Evolutionary conservation across 2,797 vertebrate genomes (phyloP), one percentile per base, ranked within the genome.

Genomic region (Lepus oiostolus): DNA sequence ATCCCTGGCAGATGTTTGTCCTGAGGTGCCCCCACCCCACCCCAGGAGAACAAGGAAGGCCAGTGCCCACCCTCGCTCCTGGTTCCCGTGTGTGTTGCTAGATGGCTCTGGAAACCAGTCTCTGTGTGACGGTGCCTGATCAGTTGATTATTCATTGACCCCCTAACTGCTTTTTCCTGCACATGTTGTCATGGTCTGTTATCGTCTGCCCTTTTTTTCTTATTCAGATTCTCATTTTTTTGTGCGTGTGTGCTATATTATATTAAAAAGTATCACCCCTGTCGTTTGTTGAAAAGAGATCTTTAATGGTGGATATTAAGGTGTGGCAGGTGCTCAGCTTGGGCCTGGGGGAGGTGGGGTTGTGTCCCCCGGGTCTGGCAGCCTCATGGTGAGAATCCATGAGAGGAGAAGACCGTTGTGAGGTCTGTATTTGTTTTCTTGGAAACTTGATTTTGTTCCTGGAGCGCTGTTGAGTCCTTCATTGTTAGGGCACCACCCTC

Each of bases 221-320:
- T 68, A 70, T 21, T 74, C 35, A 50, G 47, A n/a, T 74, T 19
- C 52, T 68, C 14, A 7, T 38, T 90, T 88, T 70, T 71, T 83
- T 42, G 10, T 47, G 42, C 7, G 16, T 75, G 16, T 75, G 24
- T 87, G 62, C 81, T n/a, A n/a, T n/a, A n/a, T 79, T 94, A 28
- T 58, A 50, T 81, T 67, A 72, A 76, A 94, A 60, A 47, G 28
- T 38, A 81, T 21, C 65, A 80, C 13, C 16, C 28, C 9, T 35
- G 7, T 38, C 65, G 70, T 95, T 74, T 82, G 80, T 88, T 83
- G 71, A 60, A 86, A 88, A 38, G 76, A 76, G n/a, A 68, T 76
- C 74, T 28, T 90, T 76, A 47, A 62, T 35, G 38, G 11, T 70
- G 65, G 82, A 35, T 70, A 82, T 88, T 63, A 14, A 47, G 42